Evolutionary conservation across 2,113 vertebrate species (phyloP), one percentile per base, ranked within the genome.

Genomic region (Mugil cephalus): DNA sequence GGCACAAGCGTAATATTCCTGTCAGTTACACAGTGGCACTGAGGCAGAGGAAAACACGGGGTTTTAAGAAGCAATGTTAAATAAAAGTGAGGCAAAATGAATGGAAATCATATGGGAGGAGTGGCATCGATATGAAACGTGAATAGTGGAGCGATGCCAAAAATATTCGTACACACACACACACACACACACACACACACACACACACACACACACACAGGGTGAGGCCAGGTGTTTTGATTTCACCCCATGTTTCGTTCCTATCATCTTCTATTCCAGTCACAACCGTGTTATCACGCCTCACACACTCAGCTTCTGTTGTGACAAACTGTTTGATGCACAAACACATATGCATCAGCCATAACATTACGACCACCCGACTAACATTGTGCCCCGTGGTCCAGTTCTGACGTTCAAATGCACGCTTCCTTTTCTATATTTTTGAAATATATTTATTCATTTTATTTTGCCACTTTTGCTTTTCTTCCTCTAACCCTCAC

Each of bases 1-100:
- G 56, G 66, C 51, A 52, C 72, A 69, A 45, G 43, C 30, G 19
- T 78, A 76, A 56, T 82, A 86, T 76, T 60, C 43, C 47, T 17
- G 19, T 38, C 64, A 69, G 81, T 60, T 62, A 53, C 47, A 70
- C 7, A 1, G 39, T 11, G 43, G 52, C 36, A 21, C 35, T 38
- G 43, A 61, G 62, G 56, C 48, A 63, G 7, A 69, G 8, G 12
- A 30, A 70, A 69, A 54, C 8, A 42, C n/a, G 2, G 10, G 3
- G n/a, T 76, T 48, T 52, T 63, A 66, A 60, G 39, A 83, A 59
- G 54, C 7, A 43, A 62, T 54, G 19, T 54, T 35, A 17, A 76
- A 80, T 51, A 40, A 65, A 68, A 43, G 10, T n/a, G 9, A 71
- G 51, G 10, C 21, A 24, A 75, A 77, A 62, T 55, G 21, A 77